Percentiles rank a stretch among this genome's conserved stretches.
Conservation (phyloP, 2,113 vertebrate genomes). For the Onychostoma macrolepis region DNA sequence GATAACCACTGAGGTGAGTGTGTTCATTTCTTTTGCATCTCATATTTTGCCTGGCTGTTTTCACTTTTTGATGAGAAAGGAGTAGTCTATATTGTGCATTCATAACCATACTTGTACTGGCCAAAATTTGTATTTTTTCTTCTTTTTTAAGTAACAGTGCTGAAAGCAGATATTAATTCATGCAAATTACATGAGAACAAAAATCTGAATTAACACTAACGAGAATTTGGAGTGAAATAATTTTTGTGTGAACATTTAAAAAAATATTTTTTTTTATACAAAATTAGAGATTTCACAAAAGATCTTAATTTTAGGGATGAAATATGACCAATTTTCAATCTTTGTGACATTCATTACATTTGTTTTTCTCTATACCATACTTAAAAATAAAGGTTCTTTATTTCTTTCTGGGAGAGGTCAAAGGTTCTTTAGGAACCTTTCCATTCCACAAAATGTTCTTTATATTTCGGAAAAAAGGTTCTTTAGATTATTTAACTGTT, state of each 20-base stretch:
- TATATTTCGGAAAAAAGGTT: neutral
- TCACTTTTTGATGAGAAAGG: too few relatives aligned
- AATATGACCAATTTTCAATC: neutral
- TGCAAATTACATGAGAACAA: neutral
- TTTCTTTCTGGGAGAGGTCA: too few relatives aligned
- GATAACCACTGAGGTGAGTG: too few relatives aligned
- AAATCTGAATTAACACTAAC: neutral
- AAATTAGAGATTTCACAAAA: neutral
- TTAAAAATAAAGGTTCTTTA: neutral
- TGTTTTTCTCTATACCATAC: neutral
- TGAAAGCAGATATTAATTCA: too few relatives aligned
- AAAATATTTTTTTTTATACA: too few relatives aligned
- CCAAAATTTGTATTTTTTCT: too few relatives aligned
- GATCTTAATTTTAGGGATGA: neutral
- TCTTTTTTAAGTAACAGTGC: too few relatives aligned
- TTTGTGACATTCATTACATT: neutral
- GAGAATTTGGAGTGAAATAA: neutral
- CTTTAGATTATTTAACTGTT: neutral
- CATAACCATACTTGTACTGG: too few relatives aligned
- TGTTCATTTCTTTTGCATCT: neutral
- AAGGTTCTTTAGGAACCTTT: neutral
- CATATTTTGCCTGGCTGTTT: neutral
- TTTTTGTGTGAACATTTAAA: too few relatives aligned
- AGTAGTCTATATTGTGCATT: too few relatives aligned
- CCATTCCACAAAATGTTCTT: neutral